These are phyloP conservation scores for Chauna torquata DNA, from an alignment of 2,113 vertebrate genomes.

Conservation along the genomic window DNA sequence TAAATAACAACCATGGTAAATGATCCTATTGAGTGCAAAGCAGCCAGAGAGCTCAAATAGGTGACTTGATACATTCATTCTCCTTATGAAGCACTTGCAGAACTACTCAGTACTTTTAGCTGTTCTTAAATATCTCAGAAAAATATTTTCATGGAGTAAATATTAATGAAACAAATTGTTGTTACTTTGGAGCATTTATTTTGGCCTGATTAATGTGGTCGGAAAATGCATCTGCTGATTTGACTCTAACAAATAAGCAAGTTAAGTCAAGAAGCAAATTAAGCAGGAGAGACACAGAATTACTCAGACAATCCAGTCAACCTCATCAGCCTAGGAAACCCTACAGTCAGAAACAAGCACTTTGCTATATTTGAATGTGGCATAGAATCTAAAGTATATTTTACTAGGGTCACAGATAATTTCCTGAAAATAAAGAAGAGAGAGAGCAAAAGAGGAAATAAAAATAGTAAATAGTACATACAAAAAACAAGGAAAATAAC, in stretches of 20 bases:
- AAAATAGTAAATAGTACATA: not conserved
- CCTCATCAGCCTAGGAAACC: not conserved
- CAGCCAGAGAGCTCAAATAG: not conserved
- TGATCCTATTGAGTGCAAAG: not conserved
- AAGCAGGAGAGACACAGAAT: accelerated
- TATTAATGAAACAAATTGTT: conserved; percentile 2
- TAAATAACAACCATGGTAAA: not conserved
- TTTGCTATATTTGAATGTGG: not conserved
- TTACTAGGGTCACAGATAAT: not conserved
- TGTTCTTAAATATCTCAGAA: not conserved
- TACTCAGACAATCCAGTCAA: not conserved
- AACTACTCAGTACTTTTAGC: conserved; percentile 3
- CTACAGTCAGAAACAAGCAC: not conserved
- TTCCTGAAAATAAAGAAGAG: not conserved
- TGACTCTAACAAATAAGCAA: not conserved
- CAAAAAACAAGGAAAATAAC: conserved; percentile 15
- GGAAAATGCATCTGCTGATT: not conserved
- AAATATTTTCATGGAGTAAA: not conserved
- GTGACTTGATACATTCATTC: not conserved
- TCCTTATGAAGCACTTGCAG: not conserved
- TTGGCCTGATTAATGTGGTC: not conserved
- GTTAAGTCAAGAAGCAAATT: not conserved
- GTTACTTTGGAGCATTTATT: not conserved
- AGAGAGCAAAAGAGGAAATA: not conserved
- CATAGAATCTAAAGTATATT: not conserved